Evolutionary conservation across 2,888 invertebrate genomes (phyloP), one percentile per base, ranked within the genome.

Genomic region (Sylvicola fuscatus): DNA sequence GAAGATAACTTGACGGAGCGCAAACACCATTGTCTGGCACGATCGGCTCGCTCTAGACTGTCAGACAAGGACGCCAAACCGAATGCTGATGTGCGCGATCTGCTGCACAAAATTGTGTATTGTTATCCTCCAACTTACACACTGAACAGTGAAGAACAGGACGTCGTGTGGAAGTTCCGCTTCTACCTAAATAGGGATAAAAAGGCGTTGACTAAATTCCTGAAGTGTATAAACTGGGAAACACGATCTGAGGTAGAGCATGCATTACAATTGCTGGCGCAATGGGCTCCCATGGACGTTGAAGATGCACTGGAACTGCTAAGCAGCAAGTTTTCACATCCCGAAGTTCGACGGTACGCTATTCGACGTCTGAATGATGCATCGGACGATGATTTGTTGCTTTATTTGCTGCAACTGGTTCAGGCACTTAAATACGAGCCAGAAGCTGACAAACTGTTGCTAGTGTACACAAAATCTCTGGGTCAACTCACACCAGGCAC

Each of bases 151-250:
- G 93, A 92, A 54, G 90, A 97, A 53, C 84, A 95, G 59, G 98
- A 98, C 65, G 62, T 93, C 40, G 72, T 98, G 16, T 98, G 97
- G 97, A 93, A 92, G 56, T 98, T 81, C 56, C 71, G 93, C 29
- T 93, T 89, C 55, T 93, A 93, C 56, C 63, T 97, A 33, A 84
- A 84, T 32, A 77, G 73, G 17, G 84, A 93, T 51, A 87, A 90
- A 48, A 84, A 90, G 55, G 97, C 97, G 0, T 63, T 99, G 27
- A 84, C 92, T 1, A 98, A 98, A 61, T 98, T 98, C 57, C 63
- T 98, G 31, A 90, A 93, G 61, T 95, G 95, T 52, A 93, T 98
- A 36, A 93, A 95, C 52, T 99, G 98, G 97, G 80, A 78, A 39
- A 66, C 70, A 14, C 63, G 62, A 52, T 52, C 49, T 40, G 95